phyloP scores from a whole-genome alignment of 2,797 vertebrate genomes.

The Cossypha niveicapilla region DNA sequence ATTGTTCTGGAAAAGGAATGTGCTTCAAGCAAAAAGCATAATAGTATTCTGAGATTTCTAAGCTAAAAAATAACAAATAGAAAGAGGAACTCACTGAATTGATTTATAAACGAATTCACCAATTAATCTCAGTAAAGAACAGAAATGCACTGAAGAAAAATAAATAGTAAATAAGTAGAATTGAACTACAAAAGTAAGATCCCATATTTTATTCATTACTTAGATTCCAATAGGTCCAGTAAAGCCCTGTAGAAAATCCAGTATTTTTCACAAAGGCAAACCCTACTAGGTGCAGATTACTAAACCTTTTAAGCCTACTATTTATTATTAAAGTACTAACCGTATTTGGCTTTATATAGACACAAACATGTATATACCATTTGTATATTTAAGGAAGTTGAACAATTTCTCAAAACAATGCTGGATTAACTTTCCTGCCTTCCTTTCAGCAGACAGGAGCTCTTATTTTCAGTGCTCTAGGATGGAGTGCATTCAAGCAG shows the following conservation, averaged over 20 bases:
- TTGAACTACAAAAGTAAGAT: not conserved
- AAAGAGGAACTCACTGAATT: not conserved
- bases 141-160: not conserved
- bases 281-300: not conserved
- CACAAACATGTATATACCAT: not conserved
- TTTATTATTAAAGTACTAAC: not conserved
- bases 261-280: not conserved
- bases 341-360: not conserved
- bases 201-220: not conserved
- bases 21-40: not conserved
- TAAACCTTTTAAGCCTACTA: not conserved
- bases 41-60: not conserved
- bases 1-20: not conserved
- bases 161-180: not conserved
- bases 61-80: not conserved
- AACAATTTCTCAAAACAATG: not conserved
- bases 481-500: not conserved
- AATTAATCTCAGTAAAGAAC: not conserved
- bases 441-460: not conserved
- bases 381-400: slow-evolving; percentile 21
- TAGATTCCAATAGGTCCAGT: not conserved
- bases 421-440: slow-evolving; percentile 32
- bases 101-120: not conserved
- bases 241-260: not conserved
- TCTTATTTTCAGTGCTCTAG: not conserved